Percentiles rank a stretch among this genome's conserved stretches.
These are phyloP conservation scores for Brachynemurus nebulosus DNA, from an alignment of 2,888 invertebrate species.

Conservation along the genomic window DNA sequence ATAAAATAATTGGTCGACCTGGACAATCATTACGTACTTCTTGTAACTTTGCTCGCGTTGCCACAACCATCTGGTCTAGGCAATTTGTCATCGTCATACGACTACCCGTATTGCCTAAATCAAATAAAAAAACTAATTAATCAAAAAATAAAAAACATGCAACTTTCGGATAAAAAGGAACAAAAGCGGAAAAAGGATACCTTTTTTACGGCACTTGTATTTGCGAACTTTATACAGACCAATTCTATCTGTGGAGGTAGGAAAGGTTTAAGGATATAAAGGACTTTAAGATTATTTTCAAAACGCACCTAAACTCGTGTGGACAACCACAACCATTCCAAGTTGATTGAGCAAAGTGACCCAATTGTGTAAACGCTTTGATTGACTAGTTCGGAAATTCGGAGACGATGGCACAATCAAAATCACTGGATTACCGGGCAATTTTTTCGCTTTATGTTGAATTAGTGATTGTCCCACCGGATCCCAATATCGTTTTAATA, in stretches of 20 bases:
- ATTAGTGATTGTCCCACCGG: constrained; percentile 44
- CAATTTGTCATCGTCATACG: constrained; percentile 38
- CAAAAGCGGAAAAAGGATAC: not conserved
- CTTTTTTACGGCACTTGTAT: constrained; percentile 4
- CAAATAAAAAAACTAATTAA: not conserved
- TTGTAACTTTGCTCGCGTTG: constrained; percentile 54
- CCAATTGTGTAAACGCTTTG: constrained; percentile 54
- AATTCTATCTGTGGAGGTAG: constrained; percentile 3
- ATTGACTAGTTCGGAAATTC: constrained; percentile 29
- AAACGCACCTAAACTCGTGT: constrained; percentile 36
- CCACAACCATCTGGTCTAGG: constrained; percentile 47
- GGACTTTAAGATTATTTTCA: constrained; percentile 9
- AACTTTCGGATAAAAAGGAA: not conserved
- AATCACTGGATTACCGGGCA: constrained; percentile 54
- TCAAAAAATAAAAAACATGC: not conserved
- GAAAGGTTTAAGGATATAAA: constrained; percentile 11
- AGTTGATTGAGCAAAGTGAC: constrained; percentile 49
- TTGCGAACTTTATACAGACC: constrained; percentile 1
- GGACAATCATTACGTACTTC: constrained; percentile 54
- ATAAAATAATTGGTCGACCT: constrained; percentile 54
- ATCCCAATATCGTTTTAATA: constrained; percentile 61
- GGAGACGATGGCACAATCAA: constrained; percentile 46
- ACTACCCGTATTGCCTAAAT: constrained; percentile 16
- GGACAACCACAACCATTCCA: constrained; percentile 50
- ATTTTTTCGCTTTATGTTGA: constrained; percentile 50